Evolutionary conservation across 2,797 vertebrate genomes (phyloP), one percentile per base, ranked within the genome.

Genomic region (Acanthornis magna): DNA sequence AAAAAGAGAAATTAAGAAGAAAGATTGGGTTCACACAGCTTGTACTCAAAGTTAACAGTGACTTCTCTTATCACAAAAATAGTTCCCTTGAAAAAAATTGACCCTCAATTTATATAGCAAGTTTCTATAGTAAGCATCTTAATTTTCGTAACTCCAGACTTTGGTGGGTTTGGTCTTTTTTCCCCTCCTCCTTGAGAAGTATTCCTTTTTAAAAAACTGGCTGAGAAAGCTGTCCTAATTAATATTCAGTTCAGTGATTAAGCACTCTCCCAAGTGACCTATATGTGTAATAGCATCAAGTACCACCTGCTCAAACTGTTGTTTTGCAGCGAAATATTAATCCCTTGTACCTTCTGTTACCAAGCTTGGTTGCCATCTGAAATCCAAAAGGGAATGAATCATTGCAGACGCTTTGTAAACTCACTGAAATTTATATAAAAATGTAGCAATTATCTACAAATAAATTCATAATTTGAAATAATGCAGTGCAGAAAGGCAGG

Each of bases 231-330:
- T 81, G 42, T 95, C 67, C 91, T 95, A 95, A 95, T 80, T 97
- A 95, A 86, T 88, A 96, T 95, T 97, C 91, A 96, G 70, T 97
- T 96, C 72, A 97, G 89, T 82, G 92, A 97, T 89, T 94, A 81
- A 92, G 57, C 80, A 94, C 55, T 93, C 62, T 96, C 91, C 80
- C 96, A 96, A 94, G 85, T 91, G 96, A 97, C 91, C 87, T 96
- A 51, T 95, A 91, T 90, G 82, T 94, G 88, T 92, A 96, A 96
- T 73, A 91, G 55, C 89, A 93, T 95, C 93, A 94, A 96, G 78
- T 96, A 80, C 47, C 88, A 96, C 88, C 83, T 96, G 86, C 94
- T 97, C 80, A 97, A 96, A 91, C 76, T 88, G 92, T 96, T 91
- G 95, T 96, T 94, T 93, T 85, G 91, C 89, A 95, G 67, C 1